Base-by-base conservation (phyloP, 1,140 invertebrate genomes). In the Diprion similis region DNA sequence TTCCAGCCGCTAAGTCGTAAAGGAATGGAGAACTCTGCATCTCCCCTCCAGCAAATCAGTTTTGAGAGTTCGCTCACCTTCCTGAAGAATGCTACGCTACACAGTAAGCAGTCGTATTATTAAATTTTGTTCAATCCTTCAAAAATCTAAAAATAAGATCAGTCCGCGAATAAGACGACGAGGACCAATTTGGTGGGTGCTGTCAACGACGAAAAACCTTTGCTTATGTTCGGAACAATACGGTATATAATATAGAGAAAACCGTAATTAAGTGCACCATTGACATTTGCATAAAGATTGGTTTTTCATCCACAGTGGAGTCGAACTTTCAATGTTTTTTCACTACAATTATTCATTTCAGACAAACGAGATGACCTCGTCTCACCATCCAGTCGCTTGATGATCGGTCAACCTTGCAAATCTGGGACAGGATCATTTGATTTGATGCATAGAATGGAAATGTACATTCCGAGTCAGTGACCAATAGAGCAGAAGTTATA, bases 41-140 rank as follows among this genome's bases (percentile, higher is more conserved):
- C 98, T 6, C 96, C 97, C 0, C 86, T 99, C 2, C 98, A 99
- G 84, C 97, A 99, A 89, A 99, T 99, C 95, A 98, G 95, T 3
- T 99, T 98, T 82, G 98, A 99, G 88, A 97, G 97, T 1, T 95
- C 97, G 1, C 88, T 96, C 24, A 91, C 91, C 78, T 99, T 99
- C 82, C 89, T 99, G 68, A 94, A 94, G 80, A 92, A 92, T 73
- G 95, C 98, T 0, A 92, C 94, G 11, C 84, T 97, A 10, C 90
- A 90, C 83, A 91, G 92, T 80, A 89, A 89, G 77, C 84, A 71
- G 37, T 75, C 70, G 24, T 65, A 51, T 37, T 70, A 68, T 37
- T 10, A 47, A 66, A 68, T 66, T 10, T 72, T 8, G 24, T 72
- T 66, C 68, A 46, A 71, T 68, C 18, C 69, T 71, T 47, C 46